Conservation (phyloP, 2,113 vertebrate genomes). For the Saguinus imperator region DNA sequence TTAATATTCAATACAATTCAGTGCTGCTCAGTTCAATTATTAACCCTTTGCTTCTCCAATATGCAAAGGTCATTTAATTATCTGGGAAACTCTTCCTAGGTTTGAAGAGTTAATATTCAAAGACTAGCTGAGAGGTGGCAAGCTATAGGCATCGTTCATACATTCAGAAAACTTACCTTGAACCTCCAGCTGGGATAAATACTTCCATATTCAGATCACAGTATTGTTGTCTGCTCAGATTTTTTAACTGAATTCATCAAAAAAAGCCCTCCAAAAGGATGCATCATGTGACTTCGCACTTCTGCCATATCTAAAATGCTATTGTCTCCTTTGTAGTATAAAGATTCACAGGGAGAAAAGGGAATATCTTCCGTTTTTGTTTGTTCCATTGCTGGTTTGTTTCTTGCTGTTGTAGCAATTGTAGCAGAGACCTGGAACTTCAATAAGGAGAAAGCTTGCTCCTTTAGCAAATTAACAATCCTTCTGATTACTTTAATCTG, state of each 20-base stretch:
- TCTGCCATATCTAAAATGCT: conserved; percentile 44
- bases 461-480: conserved; percentile 32
- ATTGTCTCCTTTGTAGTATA: not conserved
- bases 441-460: not conserved
- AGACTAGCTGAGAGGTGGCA: not conserved
- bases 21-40: conserved; percentile 41
- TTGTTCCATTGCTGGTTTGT: not conserved
- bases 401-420: not conserved
- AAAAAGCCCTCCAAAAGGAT: not conserved
- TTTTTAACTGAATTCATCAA: conserved; percentile 56
- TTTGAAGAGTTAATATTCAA: conserved; percentile 27
- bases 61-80: conserved; percentile 26
- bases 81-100: conserved; percentile 6
- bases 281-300: not conserved
- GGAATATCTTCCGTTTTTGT: conserved; percentile 12
- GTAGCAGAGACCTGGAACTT: not conserved
- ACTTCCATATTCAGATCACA: conserved; percentile 35
- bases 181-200: not conserved
- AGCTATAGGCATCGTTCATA: not conserved
- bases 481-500: not conserved
- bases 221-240: not conserved
- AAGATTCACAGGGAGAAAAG: conserved; percentile 60
- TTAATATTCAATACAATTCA: conserved; percentile 24
- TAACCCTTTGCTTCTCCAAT: conserved; percentile 44
- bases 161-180: not conserved